Conservation (phyloP, 2,797 vertebrate species). For the Antrozous pallidus region DNA sequence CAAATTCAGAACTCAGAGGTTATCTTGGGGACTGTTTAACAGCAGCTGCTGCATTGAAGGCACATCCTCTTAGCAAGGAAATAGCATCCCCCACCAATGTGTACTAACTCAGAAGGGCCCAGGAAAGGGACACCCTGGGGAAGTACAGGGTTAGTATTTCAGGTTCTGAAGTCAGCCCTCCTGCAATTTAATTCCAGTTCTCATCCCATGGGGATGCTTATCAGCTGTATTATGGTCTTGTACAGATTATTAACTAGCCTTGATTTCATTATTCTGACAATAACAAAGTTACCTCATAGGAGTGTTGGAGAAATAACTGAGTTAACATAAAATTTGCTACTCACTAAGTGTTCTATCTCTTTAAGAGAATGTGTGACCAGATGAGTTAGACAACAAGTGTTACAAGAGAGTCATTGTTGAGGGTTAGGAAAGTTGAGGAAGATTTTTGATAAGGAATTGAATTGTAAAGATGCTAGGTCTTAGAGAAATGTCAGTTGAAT, state of each 20-base stretch:
- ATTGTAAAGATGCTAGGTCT: neutral
- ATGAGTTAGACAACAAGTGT: neutral
- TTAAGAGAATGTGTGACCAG: neutral
- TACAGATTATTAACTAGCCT: neutral
- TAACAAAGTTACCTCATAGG: neutral
- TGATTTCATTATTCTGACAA: neutral
- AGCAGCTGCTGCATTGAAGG: neutral
- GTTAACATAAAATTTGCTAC: neutral
- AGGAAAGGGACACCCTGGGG: neutral
- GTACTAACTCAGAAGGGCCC: neutral
- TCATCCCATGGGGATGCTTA: neutral
- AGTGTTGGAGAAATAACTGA: neutral
- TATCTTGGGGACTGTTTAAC: neutral
- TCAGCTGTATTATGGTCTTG: neutral
- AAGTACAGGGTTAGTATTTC: neutral
- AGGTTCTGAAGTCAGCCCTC: neutral
- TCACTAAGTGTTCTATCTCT: neutral
- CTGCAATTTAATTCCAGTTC: neutral
- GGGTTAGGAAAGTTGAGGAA: neutral
- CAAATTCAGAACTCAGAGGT: conserved; percentile 35
- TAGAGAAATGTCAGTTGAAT: neutral
- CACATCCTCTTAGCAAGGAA: neutral
- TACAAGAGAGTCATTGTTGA: neutral
- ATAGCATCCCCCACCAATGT: neutral
- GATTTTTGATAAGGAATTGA: neutral